Evolutionary conservation across 2,113 vertebrate species (phyloP), one percentile per base, ranked within the genome.

Genomic region (Sinocyclocheilus grahami): DNA sequence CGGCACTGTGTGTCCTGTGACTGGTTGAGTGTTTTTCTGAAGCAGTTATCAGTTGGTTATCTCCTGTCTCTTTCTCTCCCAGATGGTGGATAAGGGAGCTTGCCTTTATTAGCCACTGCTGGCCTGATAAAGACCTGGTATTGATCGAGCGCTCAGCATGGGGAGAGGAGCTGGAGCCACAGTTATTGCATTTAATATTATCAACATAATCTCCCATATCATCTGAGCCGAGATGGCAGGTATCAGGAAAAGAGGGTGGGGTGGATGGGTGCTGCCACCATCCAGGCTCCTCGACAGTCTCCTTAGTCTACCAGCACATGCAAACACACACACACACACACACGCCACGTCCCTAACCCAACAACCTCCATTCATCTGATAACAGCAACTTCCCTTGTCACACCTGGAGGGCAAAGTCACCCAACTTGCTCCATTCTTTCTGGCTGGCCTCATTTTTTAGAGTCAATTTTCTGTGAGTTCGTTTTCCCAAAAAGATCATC

Each of bases 161-260:
- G 81, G 89, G 91, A 88, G 84, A 90, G 93, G 90, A 93, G 93
- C 92, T 94, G 91, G 90, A 95, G 92, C 93, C 93, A 95, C 95
- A 94, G 96, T 97, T 96, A 97, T 95, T 95, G 96, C 96, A 93
- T 96, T 95, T 89, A 90, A 92, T 91, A 93, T 97, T 98, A 98
- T 98, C 97, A 89, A 92, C 90, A 93, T 96, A 97, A 98, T 98
- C 97, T 93, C 89, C 91, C 93, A 89, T 97, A 98, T 98, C 97
- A 93, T 96, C 90, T 92, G 93, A 96, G 96, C 95, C 95, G 90
- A 95, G 87, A 89, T 92, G 92, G 92, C 95, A 92, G 95, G 96
- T 96, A 96, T 97, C 97, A 96, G 96, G 96, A 87, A 83, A 69
- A 46, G 84, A 69, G 30, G 78, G 67, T 6, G 84, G 65, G 76